Base-by-base conservation (phyloP, 2,888 invertebrate genomes). In the Omphaloscelis lunosa region DNA sequence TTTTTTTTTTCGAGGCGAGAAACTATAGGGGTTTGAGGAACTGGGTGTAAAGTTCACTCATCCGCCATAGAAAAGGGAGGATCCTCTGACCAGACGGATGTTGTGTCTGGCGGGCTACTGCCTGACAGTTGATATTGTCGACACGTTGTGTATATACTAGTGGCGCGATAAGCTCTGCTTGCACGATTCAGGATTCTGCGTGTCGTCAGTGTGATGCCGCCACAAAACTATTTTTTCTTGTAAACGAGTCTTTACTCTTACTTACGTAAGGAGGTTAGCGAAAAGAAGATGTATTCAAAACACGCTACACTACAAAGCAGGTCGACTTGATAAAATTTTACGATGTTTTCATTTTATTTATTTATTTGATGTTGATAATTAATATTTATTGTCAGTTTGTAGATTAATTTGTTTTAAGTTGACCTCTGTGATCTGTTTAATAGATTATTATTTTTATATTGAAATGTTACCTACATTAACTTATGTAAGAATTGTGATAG, bases 351-450 rank as follows among this genome's bases (percentile, higher is more conserved):
- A 68, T 61, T 72, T 79, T 51, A 79, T 84, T 79, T 71, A 67
- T 53, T 83, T 81, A 80, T 80, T 82, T 29, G 23, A 72, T 41
- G 85, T 68, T 41, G 59, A 34, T 41, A 74, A 80, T 82, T 71
- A 82, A 85, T 71, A 85, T 82, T 82, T 85, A 83, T 61, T 70
- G 84, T 61, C 39, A n/a, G 45, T 29, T 79, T 56, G 48, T 72
- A 71, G 53, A 80, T 82, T 85, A 71, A 82, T 80, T 75, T 70
- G 5, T 74, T 53, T 39, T 53, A 68, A 51, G n/a, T 20, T 75
- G 75, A 82, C 85, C 85, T 61, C 62, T 51, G 68, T 11, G 58
- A 68, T 58, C 59, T 34, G 68, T 27, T 51, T 29, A 66, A 80
- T 84, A 67, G 56, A 72, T 68, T 81, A 72, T 68, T 81, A 23